Base-by-base conservation (phyloP, 2,113 vertebrate genomes). In the Halcyon senegalensis region DNA sequence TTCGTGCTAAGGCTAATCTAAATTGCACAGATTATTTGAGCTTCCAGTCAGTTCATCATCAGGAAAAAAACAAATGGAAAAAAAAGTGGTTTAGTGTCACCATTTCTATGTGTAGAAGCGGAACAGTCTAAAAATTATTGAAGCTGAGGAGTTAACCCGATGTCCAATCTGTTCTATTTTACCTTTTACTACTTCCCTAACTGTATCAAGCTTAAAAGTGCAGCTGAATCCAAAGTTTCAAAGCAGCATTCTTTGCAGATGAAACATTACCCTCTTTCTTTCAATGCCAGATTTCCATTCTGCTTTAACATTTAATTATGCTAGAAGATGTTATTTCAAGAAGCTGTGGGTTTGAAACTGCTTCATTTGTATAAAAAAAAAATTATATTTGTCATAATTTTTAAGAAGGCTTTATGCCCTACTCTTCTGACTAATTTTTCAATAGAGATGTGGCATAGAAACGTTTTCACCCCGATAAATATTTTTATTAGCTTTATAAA, bases 281-380 rank as follows among this genome's bases (percentile, higher is more conserved):
- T 96, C 77, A 72, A 53, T 94, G 96, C 95, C 96, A 97, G 90
- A 92, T 96, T 96, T 96, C 96, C 95, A 92, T 90, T 96, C 93
- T 96, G 95, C 93, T 96, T 96, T 96, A 97, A 89, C 94, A 91
- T 97, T 96, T 96, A 96, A 96, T 97, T 97, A 94, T 68, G 59
- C 68, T 92, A 94, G 94, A 94, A 96, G 80, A 84, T 97, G 95
- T 97, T 96, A 95, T 97, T 97, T 93, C 79, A 95, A 97, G 94
- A 94, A 95, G 58, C 86, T 94, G 88, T 90, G 96, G 90, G 73
- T 94, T 94, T 95, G 84, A 95, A 90, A 91, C 35, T 30, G 51
- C 79, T 97, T 93, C 96, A 92, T 95, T 94, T 96, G 81, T 90
- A 87, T 41, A 88, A 96, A 94, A 90, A 94, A 90, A 96, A 95